phyloP scores from a whole-genome alignment of 2,888 invertebrate genomes.

The Limulus polyphemus region DNA sequence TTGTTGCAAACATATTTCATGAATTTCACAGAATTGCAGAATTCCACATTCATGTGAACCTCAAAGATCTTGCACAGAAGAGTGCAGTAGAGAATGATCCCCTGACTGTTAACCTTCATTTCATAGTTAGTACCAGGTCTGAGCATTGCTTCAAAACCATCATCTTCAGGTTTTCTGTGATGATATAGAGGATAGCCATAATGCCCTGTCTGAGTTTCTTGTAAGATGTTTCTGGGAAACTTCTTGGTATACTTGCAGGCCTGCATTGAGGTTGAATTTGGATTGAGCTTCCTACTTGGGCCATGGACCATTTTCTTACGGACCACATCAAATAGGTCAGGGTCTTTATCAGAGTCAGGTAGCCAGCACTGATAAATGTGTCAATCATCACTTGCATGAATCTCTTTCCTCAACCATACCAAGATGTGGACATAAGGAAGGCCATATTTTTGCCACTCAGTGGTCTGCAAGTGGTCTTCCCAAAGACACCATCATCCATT shows the following conservation, averaged over 20 bases:
- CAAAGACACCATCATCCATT: conserved; percentile 24
- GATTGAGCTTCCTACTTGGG: no score
- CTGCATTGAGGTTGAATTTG: neutral
- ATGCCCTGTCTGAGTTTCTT: conserved; percentile 1
- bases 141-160: neutral
- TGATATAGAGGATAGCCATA: conserved; percentile 6
- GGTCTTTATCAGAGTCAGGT: conserved; percentile 7
- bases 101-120: neutral
- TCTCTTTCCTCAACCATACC: no score
- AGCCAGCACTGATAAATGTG: no score
- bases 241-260: neutral
- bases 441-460: conserved; percentile 34
- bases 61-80: no score
- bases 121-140: no score
- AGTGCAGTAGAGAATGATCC: neutral
- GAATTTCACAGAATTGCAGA: no score
- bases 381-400: no score
- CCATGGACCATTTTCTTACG: no score
- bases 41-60: no score
- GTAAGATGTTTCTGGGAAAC: neutral
- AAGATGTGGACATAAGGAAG: conserved; percentile 27
- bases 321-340: no score
- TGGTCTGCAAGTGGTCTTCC: conserved; percentile 25
- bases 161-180: conserved; percentile 2
- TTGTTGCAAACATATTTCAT: conserved; percentile 21